These are phyloP conservation scores for Stictocephala bisonia DNA, from an alignment of 2,888 invertebrate genomes.

Conservation along the genomic window DNA sequence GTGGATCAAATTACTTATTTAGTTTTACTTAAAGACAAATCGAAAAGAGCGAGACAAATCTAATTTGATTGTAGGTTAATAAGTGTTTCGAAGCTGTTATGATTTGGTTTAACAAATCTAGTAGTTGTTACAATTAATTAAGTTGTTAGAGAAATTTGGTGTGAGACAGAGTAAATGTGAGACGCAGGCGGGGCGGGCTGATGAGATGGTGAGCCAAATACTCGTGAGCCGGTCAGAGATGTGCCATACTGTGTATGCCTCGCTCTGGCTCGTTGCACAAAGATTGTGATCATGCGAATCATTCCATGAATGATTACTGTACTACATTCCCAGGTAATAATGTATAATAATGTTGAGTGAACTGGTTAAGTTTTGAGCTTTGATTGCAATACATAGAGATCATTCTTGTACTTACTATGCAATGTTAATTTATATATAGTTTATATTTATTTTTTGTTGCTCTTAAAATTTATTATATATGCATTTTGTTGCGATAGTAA, in stretches of 20 bases:
- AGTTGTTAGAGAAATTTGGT: no score
- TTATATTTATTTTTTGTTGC: conserved; percentile 41
- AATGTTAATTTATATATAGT: conserved; percentile 14
- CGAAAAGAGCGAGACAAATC: no score
- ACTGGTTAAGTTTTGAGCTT: conserved; percentile 41
- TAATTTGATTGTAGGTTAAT: no score
- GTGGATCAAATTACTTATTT: no score
- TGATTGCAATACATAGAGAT: conserved; percentile 32
- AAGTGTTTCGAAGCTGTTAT: no score
- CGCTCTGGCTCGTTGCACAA: conserved; percentile 27
- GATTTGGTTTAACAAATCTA: conserved; percentile 37
- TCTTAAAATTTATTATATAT: conserved; percentile 22
- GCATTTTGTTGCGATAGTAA: conserved; percentile 1
- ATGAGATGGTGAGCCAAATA: no score
- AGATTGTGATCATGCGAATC: conserved; percentile 35
- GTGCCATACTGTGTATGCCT: conserved; percentile 7
- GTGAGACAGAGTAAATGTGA: no score
- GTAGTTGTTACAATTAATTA: no score
- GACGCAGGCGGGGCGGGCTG: no score
- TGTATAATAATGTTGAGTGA: conserved; percentile 16
- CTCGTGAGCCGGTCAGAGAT: conserved; percentile 4
- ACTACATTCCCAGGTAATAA: conserved; percentile 37
- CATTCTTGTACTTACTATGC: conserved; percentile 39
- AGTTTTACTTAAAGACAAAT: no score
- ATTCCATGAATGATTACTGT: conserved; percentile 44